phyloP scores from a whole-genome alignment of 2,888 invertebrate genomes.

The Drosophila borealis region DNA sequence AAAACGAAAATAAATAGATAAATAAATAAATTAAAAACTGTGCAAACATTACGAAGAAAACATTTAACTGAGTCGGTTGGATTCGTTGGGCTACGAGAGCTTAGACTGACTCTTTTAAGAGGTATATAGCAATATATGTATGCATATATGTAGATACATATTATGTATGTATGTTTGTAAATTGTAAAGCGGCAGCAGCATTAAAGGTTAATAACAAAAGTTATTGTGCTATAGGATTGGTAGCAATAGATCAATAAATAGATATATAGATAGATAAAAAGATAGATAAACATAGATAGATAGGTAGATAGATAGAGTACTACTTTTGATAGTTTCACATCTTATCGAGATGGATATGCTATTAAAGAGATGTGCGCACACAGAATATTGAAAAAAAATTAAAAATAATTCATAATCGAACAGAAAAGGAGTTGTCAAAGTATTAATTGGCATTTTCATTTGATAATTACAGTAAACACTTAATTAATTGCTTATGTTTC shows the following conservation, averaged over 20 bases:
- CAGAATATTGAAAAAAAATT: slow-evolving; percentile 39
- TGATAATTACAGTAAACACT: slow-evolving; percentile 72
- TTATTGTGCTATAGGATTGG: slow-evolving; percentile 63
- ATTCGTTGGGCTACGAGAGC: slow-evolving; percentile 46
- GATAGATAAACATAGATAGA: slow-evolving; percentile 26
- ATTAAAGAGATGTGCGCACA: slow-evolving; percentile 52
- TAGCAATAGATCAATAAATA: slow-evolving; percentile 53
- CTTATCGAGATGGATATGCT: slow-evolving; percentile 41
- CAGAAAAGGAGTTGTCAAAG: slow-evolving; percentile 42
- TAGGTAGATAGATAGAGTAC: slow-evolving; percentile 21
- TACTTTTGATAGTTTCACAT: slow-evolving; percentile 33
- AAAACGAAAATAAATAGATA: slow-evolving; percentile 28
- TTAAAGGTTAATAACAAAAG: slow-evolving; percentile 72
- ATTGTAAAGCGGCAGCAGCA: slow-evolving; percentile 66
- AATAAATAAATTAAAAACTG: slow-evolving; percentile 46
- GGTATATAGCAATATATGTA: slow-evolving; percentile 24
- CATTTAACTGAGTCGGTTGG: slow-evolving; percentile 47
- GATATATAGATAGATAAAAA: slow-evolving; percentile 23
- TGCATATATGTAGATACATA: slow-evolving; percentile 11
- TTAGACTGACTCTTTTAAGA: slow-evolving; percentile 37
- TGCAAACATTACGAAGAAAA: slow-evolving; percentile 54
- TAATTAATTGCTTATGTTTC: slow-evolving; percentile 60
- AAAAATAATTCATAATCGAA: slow-evolving; percentile 39
- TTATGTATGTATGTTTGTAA: slow-evolving; percentile 28
- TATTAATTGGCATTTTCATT: slow-evolving; percentile 72